Base-by-base conservation (phyloP, 2,113 vertebrate genomes). In the Rhinichthys klamathensis region DNA sequence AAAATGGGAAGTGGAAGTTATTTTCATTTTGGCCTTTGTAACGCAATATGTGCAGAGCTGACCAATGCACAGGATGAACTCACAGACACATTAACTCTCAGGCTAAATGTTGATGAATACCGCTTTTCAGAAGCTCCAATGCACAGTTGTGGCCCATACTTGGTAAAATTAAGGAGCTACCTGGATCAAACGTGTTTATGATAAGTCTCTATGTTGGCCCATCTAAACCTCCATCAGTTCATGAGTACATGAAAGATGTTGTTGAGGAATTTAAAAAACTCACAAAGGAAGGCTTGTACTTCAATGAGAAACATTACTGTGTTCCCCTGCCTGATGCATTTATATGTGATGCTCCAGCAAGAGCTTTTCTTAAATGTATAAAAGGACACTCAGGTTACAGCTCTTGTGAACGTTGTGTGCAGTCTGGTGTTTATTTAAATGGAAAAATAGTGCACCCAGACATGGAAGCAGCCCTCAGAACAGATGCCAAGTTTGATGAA, bases 141-240 rank as follows among this genome's bases (percentile, higher is more conserved):
- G 35, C 35, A 38, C 35, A 38, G 35, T 38, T 38, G 35, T 38
- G 35, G 35, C 35, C 35, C 35, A 38, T 38, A 6, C 35, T 6
- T 38, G 35, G 35, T 38, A 38, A 38, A 38, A 38, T 69, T 32
- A 38, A 35, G 32, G 65, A 69, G 65, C 65, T 32, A 18, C 30
- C 30, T 18, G 18, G 65, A 30, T 72, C 69, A 1, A 41, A 72
- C 7, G 35, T 41, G 69, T 72, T 41, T 8, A 72, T 72, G 35
- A 72, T 72, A 72, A 72, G 69, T 72, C 69, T 72, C 15, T 72
- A 72, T 72, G 32, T 35, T 72, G 69, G 35, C 69, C 69, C 32
- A 72, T 72, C 69, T 41, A 72, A 72, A 38, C 69, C 35, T 23
- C 9, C 18, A 72, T 72, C 69, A 72, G 35, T 72, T 72, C 35